Base-by-base conservation (phyloP, 2,797 vertebrate genomes). In the Alectoris magna region DNA sequence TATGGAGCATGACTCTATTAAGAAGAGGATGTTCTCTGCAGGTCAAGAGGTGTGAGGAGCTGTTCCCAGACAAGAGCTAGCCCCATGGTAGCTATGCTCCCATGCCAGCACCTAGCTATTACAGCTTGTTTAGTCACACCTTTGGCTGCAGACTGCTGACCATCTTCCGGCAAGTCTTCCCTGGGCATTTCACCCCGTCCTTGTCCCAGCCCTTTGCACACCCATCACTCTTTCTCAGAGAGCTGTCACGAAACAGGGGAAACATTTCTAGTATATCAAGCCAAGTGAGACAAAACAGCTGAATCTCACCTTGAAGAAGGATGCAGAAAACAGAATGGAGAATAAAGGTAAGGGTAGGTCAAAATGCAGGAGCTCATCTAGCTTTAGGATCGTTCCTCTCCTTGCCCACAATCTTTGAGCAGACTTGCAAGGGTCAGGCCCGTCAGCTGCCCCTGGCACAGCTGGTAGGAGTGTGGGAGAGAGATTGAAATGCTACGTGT, bases 11-110 rank as follows among this genome's bases (percentile, higher is more conserved):
- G 51, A 31, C 10, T 76, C 17, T 39, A 1, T 48, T 43, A 75
- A 86, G 56, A 72, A 68, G 60, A 87, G 9, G 49, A 44, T 38
- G 17, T 59, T 59, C n/a, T 81, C 55, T 88, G 89, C 34, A 83
- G 76, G 53, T 46, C 19, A 43, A 0, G 0, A 56, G 15, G 4
- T 53, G 29, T 11, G 56, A 14, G 22, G 6, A 85, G 23, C 64
- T 72, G 36, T 17, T 90, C 38, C 62, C 46, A 60, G 70, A 19
- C 9, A 38, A 88, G 17, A 84, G 17, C 24, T 55, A 48, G 36
- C 43, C 0, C 0, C 15, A 24, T 17, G 26, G 48, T 24, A n/a
- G 19, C 24, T 39, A 69, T 11, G 0, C 27, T 27, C 44, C 24
- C 22, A 22, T 0, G 0, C 23, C 59, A 72, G 34, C 63, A 60